Percentiles rank a stretch among this genome's conserved stretches.
These are phyloP conservation scores for Eristalinus aeneus DNA, from an alignment of 2,888 invertebrate genomes.

Conservation along the genomic window DNA sequence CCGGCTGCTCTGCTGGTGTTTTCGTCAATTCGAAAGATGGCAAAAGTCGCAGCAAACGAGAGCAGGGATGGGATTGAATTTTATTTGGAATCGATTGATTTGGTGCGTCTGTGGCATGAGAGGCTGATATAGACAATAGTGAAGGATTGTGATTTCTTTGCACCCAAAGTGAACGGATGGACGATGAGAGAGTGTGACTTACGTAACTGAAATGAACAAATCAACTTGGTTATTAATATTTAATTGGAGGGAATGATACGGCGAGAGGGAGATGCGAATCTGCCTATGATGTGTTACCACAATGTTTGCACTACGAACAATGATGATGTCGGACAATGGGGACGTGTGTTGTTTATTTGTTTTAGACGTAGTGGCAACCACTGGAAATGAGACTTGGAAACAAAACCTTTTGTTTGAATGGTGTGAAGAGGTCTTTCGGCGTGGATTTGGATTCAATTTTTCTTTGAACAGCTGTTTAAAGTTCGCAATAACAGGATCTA, in stretches of 20 bases:
- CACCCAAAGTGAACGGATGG: conserved; percentile 7
- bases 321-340: background rate
- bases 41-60: conserved; percentile 29
- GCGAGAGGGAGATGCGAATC: conserved; percentile 13
- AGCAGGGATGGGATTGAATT: conserved; percentile 44
- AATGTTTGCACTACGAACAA: background rate
- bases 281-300: background rate
- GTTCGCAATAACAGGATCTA: no score
- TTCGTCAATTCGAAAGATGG: conserved; percentile 59
- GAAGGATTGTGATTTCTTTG: background rate
- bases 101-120: background rate
- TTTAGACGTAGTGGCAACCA: background rate
- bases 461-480: no score
- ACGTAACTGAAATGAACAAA: conserved; percentile 63
- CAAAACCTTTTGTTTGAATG: no score
- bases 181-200: conserved; percentile 27
- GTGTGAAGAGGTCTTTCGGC: no score
- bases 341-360: background rate
- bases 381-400: background rate
- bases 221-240: conserved; percentile 65
- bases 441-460: no score
- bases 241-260: conserved; percentile 59
- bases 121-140: background rate
- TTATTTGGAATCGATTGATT: conserved; percentile 63
- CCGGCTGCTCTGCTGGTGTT: background rate